Base-by-base conservation (phyloP, 2,888 invertebrate species). In the Lasioglossum marginatum region DNA sequence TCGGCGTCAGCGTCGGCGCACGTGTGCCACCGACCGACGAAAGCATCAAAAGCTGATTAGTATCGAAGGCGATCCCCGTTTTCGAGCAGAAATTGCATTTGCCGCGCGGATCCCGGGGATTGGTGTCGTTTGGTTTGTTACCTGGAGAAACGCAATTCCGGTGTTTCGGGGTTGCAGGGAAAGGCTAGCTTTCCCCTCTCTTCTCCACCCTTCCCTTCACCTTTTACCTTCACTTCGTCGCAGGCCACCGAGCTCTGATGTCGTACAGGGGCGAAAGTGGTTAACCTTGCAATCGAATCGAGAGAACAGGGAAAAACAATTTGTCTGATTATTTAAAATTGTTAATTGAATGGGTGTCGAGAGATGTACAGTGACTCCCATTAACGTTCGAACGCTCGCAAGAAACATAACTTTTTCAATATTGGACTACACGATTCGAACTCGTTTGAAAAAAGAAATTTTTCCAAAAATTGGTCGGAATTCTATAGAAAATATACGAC, bases 81-180 rank as follows among this genome's bases (percentile, higher is more conserved):
- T 70, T 77, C 48, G 52, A 37, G 68, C 45, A 27, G 45, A 77
- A 77, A 77, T 70, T 77, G 70, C 31, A 57, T 77, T 77, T 52
- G 16, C 48, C 37, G 37, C 34, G 37, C 40, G 60, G 40, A 60
- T 66, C 31, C 43, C 27, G 75, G 40, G 60, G 75, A 60, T 75
- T 57, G 60, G 75, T 75, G 75, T 75, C 75, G 75, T 75, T 60
- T 40, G 75, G 40, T 70, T 27, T 76, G 73, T 45, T 75, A 16
- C 40, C 45, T 40, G 77, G n/a, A 75, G 75, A 37, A 75, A 75
- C 57, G 43, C 63, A 66, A 63, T 52, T 66, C 45, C 40, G 60
- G 48, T 43, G 60, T 40, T 76, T 63, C 5, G 31, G 19, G 76
- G 34, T 63, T 27, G 27, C 60, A 31, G 31, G 5, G 60, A 63